A percentile compares a stretch with the other conserved stretches of the same genome.
These are phyloP conservation scores for Philopedon plagiatum DNA, from an alignment of 2,888 invertebrate species.

Conservation along the genomic window DNA sequence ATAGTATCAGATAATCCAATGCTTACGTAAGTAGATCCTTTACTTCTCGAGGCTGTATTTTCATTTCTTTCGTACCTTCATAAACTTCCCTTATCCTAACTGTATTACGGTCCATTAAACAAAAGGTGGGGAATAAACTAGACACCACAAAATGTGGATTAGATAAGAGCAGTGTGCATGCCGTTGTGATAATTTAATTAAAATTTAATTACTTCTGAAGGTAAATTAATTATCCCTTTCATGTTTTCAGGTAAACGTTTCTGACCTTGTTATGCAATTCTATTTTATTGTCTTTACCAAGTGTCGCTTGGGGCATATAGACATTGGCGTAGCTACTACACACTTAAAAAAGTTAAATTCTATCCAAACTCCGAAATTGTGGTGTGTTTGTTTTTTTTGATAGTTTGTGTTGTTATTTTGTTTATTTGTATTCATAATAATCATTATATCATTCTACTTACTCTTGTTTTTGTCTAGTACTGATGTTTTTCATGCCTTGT, in stretches of 20 bases:
- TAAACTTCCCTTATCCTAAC: conserved; percentile 7
- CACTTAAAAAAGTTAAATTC: not conserved
- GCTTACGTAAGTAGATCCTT: not conserved
- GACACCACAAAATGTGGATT: not conserved
- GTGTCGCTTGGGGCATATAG: not conserved
- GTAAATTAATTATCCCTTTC: conserved; percentile 7
- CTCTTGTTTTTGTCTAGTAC: too few species aligned
- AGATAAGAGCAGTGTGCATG: not conserved
- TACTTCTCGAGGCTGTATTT: not conserved
- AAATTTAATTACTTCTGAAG: not conserved
- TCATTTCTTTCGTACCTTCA: not conserved
- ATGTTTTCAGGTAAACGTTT: conserved; percentile 3
- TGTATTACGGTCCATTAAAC: conserved; percentile 16
- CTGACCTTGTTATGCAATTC: not conserved
- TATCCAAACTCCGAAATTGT: too few species aligned
- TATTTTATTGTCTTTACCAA: not conserved
- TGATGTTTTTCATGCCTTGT: too few species aligned
- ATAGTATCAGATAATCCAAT: conserved; percentile 1
- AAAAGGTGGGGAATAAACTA: not conserved
- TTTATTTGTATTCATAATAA: too few species aligned
- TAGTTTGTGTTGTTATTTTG: too few species aligned
- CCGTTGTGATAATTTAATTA: conserved; percentile 14
- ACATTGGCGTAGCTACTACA: not conserved
- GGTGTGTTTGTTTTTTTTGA: too few species aligned
- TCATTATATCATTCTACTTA: too few species aligned